A percentile compares a stretch with the other conserved stretches of the same genome.
These are phyloP conservation scores for Gymnocypris eckloni DNA, from an alignment of 2,797 vertebrate species.

Conservation along the genomic window DNA sequence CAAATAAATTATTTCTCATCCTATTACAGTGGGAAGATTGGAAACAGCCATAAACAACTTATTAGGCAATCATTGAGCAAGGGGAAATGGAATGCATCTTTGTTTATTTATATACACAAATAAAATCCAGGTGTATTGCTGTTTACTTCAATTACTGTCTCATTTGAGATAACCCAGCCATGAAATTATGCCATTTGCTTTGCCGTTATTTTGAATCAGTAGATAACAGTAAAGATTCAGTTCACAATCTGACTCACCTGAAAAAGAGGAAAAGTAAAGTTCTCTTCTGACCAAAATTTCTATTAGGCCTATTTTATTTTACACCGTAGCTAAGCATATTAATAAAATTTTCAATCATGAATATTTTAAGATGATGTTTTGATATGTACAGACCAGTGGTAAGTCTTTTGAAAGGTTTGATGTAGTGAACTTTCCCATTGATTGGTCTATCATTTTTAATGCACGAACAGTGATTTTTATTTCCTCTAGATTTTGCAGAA, in stretches of 20 bases:
- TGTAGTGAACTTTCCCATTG: background rate
- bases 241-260: slow-evolving; percentile 63
- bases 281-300: slow-evolving; percentile 16
- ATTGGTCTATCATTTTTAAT: background rate
- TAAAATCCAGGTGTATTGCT: slow-evolving; percentile 51
- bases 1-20: background rate
- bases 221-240: slow-evolving; percentile 62
- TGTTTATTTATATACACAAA: slow-evolving; percentile 42
- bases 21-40: background rate
- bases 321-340: background rate
- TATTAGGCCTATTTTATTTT: background rate
- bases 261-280: slow-evolving; percentile 19
- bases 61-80: slow-evolving; percentile 39
- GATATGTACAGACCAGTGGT: background rate
- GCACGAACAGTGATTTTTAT: background rate
- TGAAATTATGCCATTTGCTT: slow-evolving; percentile 73
- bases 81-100: slow-evolving; percentile 23
- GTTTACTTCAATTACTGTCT: slow-evolving; percentile 65
- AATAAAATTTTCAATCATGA: background rate
- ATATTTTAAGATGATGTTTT: background rate
- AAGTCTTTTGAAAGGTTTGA: background rate
- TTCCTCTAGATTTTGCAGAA: background rate
- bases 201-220: slow-evolving; percentile 71
- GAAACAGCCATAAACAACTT: slow-evolving; percentile 28
- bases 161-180: slow-evolving; percentile 72